Base-by-base conservation (phyloP, 2,113 vertebrate genomes). In the Gila orcuttii region DNA sequence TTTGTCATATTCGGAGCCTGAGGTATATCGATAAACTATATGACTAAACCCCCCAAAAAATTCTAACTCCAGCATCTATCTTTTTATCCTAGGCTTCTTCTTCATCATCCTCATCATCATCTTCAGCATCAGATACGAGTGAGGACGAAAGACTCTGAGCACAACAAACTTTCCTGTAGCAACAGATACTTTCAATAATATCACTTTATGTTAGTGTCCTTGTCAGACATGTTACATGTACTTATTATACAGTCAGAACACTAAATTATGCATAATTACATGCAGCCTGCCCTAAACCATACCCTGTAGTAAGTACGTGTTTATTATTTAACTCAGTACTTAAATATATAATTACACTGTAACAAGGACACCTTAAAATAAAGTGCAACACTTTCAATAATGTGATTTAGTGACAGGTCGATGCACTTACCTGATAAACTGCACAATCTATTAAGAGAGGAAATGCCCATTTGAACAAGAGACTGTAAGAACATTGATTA, bases 81-180 rank as follows among this genome's bases (percentile, higher is more conserved):
- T 60, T 45, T 82, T 76, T 23, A 71, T 47, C 93, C 86, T 74
- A 96, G 94, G 86, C 87, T 3, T 45, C 90, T 12, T 92, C 91
- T 15, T 92, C 93, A 52, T 52, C 52, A 19, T 55, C 52, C 5
- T 88, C 89, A 0, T 89, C 87, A 71, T 45, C 91, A 25, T 91
- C 94, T 11, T 87, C 89, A 5, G 68, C 86, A 47, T 83, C 88
- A 79, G 28, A 33, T 7, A 71, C 19, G 0, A 90, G 90, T 60
- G 0, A 90, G 0, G 94, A 95, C 25, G 91, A 86, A 42, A 94
- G 82, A 91, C 64, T 96, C 15, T 95, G 86, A 95, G 79, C 71
- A 68, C 12, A 33, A 28, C 0, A 21, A 39, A 17, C 33, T 45
- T 64, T 21, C 6, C 25, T 66, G 11, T 50, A 36, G 15, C 47